Conservation (phyloP, 2,888 invertebrate genomes). For the Stegana nigrithorax region DNA sequence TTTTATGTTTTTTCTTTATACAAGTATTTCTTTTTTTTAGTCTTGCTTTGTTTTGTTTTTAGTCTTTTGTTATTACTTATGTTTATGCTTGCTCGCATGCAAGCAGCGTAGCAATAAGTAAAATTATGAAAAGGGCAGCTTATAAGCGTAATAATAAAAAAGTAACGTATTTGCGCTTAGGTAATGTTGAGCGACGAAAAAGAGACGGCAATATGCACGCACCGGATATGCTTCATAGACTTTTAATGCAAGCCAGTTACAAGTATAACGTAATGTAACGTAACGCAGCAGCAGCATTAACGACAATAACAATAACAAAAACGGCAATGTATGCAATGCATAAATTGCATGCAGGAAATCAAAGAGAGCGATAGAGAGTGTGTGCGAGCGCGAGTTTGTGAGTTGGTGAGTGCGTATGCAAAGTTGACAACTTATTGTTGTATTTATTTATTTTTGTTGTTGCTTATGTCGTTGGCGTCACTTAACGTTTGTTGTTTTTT, state of each 20-base stretch:
- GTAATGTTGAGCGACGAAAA: too few relatives aligned
- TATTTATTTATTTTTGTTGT: not conserved
- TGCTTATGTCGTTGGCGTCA: conserved; percentile 3
- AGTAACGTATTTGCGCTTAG: conserved; percentile 41
- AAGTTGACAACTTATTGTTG: conserved; percentile 10
- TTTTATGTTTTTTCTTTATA: not conserved
- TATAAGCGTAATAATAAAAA: conserved; percentile 27
- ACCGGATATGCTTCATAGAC: conserved; percentile 64
- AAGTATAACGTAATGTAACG: conserved; percentile 16
- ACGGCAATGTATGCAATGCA: conserved; percentile 39
- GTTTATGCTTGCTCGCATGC: too few relatives aligned
- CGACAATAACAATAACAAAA: conserved; percentile 23
- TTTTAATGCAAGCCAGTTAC: too few relatives aligned
- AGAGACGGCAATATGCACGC: conserved; percentile 42
- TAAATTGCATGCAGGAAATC: not conserved
- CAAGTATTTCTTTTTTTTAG: not conserved
- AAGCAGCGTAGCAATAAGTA: not conserved
- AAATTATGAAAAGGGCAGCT: conserved; percentile 17
- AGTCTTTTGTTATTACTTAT: too few relatives aligned
- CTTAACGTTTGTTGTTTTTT: conserved; percentile 13
- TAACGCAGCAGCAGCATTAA: conserved; percentile 15
- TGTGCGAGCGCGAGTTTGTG: not conserved
- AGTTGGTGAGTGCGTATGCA: conserved; percentile 18
- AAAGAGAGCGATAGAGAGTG: too few relatives aligned
- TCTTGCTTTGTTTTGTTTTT: not conserved